Evolutionary conservation across 2,113 vertebrate species (phyloP).

Genomic region (Pterocles burchelli): DNA sequence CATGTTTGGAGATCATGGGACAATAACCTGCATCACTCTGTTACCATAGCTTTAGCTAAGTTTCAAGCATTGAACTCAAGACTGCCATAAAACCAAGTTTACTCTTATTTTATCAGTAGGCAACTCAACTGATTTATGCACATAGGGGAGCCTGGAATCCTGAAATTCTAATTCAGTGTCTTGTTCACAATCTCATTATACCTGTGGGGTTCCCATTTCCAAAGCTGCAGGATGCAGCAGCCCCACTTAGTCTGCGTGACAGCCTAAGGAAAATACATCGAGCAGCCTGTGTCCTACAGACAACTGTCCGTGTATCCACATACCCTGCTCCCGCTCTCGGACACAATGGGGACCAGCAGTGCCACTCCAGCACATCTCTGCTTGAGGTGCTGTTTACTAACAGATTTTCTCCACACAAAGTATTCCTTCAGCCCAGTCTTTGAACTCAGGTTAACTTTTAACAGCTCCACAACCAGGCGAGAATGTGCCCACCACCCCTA

Average conservation of each 20-base stretch:
- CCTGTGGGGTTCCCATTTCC: not conserved
- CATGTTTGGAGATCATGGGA: not conserved
- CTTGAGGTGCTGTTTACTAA: not conserved
- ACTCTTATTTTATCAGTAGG: not conserved
- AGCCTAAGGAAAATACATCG: not conserved
- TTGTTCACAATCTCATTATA: not conserved
- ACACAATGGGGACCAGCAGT: not conserved
- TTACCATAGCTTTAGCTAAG: not conserved
- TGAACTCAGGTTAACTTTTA: not conserved
- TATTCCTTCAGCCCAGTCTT: not conserved
- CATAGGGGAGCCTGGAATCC: not conserved
- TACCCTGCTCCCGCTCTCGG: not conserved
- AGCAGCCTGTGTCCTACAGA: not conserved
- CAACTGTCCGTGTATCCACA: fast-evolving
- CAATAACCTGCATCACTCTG: not conserved
- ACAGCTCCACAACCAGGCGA: not conserved
- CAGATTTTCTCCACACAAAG: not conserved
- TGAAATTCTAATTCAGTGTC: not conserved
- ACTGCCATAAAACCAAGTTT: not conserved
- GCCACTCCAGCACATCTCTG: not conserved
- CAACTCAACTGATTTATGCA: not conserved
- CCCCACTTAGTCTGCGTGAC: not conserved
- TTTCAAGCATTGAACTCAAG: not conserved
- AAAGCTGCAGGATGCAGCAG: not conserved
- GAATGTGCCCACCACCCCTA: fast-evolving